Base-by-base conservation (phyloP, 30 jellyfish, hydroid and myxozoan genomes). In the Cassiopea xamachana region DNA sequence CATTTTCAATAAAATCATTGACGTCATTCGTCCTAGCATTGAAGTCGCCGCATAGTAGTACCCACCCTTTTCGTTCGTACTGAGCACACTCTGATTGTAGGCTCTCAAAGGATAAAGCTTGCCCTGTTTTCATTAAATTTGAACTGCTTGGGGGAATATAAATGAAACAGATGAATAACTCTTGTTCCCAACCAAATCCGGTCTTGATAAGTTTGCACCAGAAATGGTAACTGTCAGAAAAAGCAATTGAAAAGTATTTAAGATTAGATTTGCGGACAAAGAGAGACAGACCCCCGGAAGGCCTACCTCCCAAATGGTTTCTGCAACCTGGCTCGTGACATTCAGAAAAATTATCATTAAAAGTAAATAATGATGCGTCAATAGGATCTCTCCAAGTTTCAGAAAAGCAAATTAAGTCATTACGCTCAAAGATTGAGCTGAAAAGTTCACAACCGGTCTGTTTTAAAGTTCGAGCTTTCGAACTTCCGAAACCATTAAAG, bases 251-350 rank as follows among this genome's bases (percentile, higher is more conserved):
- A 19, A 83, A 60, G 19, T 68, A 43, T 68, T 83, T 69, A 46
- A 48, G 27, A 3, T 46, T 70, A 64, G 85, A 69, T 46, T 83
- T 83, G 8, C 92, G 75, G n/a, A 70, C 76, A 15, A 83, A 47
- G 12, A 83, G 77, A 1, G 92, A 83, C 84, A 68, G 47, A 51
- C 87, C 92, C 74, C 92, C 92, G 10, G 92, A 69, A 1, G 92
- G 76, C 19, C 92, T 68, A 19, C 92, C 84, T 27, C 76, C 92
- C 45, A 45, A 45, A 51, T 50, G 75, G 44, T 68, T 69, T 48
- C 45, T 70, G 16, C 48, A n/a, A 49, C 92, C 92, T 15, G 75
- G 68, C 13, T 83, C 75, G 46, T 83, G 70, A 69, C 69, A 68
- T 72, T 72, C 92, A 19, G 60, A 16, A 83, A 83, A 70, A 49